Evolutionary conservation across 2,797 vertebrate species (phyloP).

Genomic region (Esox lucius): DNA sequence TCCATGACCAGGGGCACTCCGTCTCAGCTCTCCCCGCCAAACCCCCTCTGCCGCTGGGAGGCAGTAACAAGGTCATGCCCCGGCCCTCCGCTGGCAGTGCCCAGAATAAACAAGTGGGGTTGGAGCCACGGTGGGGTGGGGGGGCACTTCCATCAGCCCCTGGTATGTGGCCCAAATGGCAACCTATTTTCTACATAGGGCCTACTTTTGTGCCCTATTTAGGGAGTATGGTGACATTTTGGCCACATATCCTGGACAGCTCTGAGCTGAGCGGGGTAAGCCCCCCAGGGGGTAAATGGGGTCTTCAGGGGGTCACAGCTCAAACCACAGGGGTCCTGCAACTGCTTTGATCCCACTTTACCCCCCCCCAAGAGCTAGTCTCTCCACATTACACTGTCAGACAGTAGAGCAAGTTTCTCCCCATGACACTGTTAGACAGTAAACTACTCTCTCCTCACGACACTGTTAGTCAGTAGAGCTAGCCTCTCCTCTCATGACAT

Average conservation of each 20-base stretch:
- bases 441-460: not conserved
- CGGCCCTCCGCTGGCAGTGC: constrained; percentile 12
- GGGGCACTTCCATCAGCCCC: not conserved
- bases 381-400: constrained; percentile 2
- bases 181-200: not conserved
- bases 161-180: not conserved
- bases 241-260: not conserved
- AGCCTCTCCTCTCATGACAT: not conserved
- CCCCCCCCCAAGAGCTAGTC: not conserved
- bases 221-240: not conserved
- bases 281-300: not conserved
- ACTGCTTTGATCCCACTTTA: constrained; percentile 1
- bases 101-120: constrained; percentile 18
- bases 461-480: not conserved
- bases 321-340: not conserved
- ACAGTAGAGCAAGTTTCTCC: not conserved
- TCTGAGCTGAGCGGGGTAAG: not conserved
- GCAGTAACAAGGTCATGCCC: constrained; percentile 26
- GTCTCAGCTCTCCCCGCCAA: not conserved
- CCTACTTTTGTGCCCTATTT: not conserved
- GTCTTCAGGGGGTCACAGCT: not conserved
- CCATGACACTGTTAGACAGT: not conserved
- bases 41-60: not conserved
- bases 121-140: not conserved
- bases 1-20: constrained; percentile 6